phyloP scores from a whole-genome alignment of 2,113 vertebrate genomes.

The Oreamnos americanus region DNA sequence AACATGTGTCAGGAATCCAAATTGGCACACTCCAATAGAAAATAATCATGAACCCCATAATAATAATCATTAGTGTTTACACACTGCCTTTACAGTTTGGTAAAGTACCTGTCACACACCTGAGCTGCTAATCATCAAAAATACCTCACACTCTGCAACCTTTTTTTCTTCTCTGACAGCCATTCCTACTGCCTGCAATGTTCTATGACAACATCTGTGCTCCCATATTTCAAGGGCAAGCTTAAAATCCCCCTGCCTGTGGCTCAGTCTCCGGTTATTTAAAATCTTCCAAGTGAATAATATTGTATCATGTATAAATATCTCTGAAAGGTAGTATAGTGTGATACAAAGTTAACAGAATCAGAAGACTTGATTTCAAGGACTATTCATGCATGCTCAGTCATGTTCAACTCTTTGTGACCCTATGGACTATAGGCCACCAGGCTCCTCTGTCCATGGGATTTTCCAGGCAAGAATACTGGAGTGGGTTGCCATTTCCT shows the following conservation, averaged over 20 bases:
- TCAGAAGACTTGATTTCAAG: background rate
- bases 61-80: slow-evolving; percentile 59
- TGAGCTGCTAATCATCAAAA: slow-evolving; percentile 60
- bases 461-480: background rate
- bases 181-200: slow-evolving; percentile 2
- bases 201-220: slow-evolving; percentile 12
- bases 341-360: background rate
- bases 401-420: background rate
- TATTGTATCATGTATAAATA: background rate
- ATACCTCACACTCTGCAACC: background rate
- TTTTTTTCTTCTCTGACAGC: slow-evolving; percentile 60
- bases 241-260: background rate
- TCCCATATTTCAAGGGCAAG: slow-evolving; percentile 16
- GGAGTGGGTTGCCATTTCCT: background rate
- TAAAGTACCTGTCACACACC: slow-evolving; percentile 58
- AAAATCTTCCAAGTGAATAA: slow-evolving; percentile 28
- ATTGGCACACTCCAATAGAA: slow-evolving; percentile 45
- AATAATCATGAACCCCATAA: slow-evolving; percentile 46
- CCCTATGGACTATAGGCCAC: background rate
- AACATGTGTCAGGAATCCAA: slow-evolving; percentile 56
- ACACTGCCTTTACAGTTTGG: slow-evolving; percentile 54
- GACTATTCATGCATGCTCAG: background rate
- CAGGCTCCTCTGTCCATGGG: background rate
- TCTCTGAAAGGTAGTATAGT: background rate
- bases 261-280: background rate